A percentile compares a stretch with the other conserved stretches of the same genome.
phyloP scores from a whole-genome alignment of 2,888 invertebrate species.

The Pherbina coryleti region DNA sequence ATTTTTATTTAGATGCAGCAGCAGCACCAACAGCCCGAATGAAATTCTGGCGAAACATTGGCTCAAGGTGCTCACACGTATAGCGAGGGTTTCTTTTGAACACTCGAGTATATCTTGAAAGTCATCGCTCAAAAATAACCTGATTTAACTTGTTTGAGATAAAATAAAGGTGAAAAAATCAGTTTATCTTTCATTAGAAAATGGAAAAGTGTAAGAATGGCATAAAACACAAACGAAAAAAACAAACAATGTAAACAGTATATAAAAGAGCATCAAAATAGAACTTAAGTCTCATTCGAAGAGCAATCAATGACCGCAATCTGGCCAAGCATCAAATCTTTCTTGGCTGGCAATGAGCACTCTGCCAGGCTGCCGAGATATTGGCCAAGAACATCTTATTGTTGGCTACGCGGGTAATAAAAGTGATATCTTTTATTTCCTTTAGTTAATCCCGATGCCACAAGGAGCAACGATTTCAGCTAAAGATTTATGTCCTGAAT shows the following conservation, averaged over 20 bases:
- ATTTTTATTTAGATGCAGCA: constrained; percentile 55
- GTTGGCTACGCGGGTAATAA: constrained; percentile 45
- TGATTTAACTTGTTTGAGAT: neutral
- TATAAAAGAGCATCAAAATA: constrained; percentile 41
- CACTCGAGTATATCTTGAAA: constrained; percentile 1
- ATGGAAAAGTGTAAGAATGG: constrained; percentile 46
- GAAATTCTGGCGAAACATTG: neutral
- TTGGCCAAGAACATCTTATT: constrained; percentile 24
- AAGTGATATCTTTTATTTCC: constrained; percentile 46
- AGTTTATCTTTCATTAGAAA: constrained; percentile 64
- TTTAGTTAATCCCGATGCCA: constrained; percentile 34
- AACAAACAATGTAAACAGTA: constrained; percentile 28
- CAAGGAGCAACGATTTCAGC: constrained; percentile 30
- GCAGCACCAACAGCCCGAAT: neutral
- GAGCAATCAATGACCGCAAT: constrained; percentile 63
- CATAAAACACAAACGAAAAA: constrained; percentile 42
- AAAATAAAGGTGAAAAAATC: neutral
- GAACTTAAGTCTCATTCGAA: constrained; percentile 53
- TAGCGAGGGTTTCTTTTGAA: neutral
- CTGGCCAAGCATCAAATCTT: constrained; percentile 44
- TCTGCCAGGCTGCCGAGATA: constrained; percentile 27
- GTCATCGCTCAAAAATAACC: constrained; percentile 4
- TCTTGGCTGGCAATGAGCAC: neutral
- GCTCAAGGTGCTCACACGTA: neutral
- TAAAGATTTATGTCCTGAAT: constrained; percentile 50